These are phyloP conservation scores for Prunella himalayana DNA, from an alignment of 2,113 vertebrate genomes.

Conservation along the genomic window DNA sequence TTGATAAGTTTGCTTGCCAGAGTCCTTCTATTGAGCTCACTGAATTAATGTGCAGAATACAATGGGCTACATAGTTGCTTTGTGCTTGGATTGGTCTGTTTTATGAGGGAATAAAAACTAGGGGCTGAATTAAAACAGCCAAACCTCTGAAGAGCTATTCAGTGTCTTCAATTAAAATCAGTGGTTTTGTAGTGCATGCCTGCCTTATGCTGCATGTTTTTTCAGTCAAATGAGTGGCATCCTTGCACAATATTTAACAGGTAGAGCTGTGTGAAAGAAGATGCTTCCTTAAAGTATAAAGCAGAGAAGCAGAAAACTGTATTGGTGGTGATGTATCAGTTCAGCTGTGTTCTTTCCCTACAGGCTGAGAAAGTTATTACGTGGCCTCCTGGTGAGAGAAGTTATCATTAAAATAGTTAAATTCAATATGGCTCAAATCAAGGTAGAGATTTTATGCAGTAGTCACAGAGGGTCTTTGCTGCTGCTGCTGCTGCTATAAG, in stretches of 20 bases:
- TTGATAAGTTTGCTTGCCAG: neutral
- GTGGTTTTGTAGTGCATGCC: neutral
- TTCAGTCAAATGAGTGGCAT: neutral
- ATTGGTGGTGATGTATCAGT: neutral
- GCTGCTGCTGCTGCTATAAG: neutral
- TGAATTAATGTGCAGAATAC: neutral
- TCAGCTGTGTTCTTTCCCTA: neutral
- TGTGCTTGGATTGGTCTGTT: neutral
- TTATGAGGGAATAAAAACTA: neutral
- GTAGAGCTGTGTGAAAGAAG: neutral
- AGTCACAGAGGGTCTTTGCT: neutral
- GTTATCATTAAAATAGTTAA: neutral
- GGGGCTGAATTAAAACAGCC: neutral
- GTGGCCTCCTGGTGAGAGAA: neutral
- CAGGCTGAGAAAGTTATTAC: neutral
- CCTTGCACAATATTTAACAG: neutral
- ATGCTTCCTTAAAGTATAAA: neutral
- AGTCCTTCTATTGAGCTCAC: neutral
- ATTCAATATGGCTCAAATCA: neutral
- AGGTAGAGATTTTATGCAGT: neutral
- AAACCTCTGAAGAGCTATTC: neutral
- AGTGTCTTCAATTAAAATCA: neutral
- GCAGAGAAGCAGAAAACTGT: neutral
- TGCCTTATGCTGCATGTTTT: neutral
- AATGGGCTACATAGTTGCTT: neutral